phyloP scores from a whole-genome alignment of 2,888 invertebrate genomes.

The Anorthoa munda region DNA sequence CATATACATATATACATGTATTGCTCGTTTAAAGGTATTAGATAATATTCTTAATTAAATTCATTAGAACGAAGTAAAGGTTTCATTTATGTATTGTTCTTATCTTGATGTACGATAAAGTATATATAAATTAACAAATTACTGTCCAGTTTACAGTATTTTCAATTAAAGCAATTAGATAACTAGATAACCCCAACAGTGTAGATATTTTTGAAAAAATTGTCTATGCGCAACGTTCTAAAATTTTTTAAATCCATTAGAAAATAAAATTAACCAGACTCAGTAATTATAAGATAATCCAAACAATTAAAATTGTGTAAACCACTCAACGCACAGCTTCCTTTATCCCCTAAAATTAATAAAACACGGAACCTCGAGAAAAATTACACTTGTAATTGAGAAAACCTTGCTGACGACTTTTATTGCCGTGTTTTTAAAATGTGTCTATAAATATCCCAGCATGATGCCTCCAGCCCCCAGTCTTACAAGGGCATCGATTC shows the following conservation, averaged over 20 bases:
- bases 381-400: conserved; percentile 66
- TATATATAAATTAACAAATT: too few species aligned
- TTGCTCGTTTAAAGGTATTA: too few species aligned
- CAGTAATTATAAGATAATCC: conserved; percentile 1
- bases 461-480: conserved; percentile 73
- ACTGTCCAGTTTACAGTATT: not conserved
- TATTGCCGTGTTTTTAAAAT: conserved; percentile 61
- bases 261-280: not conserved
- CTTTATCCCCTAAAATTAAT: conserved; percentile 44
- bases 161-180: not conserved
- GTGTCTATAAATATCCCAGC: conserved; percentile 82
- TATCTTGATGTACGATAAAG: too few species aligned
- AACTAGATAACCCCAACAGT: too few species aligned
- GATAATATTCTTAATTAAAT: too few species aligned
- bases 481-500: not conserved
- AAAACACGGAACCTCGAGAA: conserved; percentile 42
- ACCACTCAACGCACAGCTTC: conserved; percentile 3
- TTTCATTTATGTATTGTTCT: too few species aligned
- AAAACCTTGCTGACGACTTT: conserved; percentile 47
- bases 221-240: too few species aligned
- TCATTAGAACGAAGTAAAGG: too few species aligned
- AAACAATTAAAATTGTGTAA: conserved; percentile 28
- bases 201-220: too few species aligned
- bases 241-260: not conserved
- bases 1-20: too few species aligned